Percentiles rank a stretch among this genome's conserved stretches.
phyloP scores from a whole-genome alignment of 37 sponge, comb jelly and placozoan species.

The Beroe forskalii region DNA sequence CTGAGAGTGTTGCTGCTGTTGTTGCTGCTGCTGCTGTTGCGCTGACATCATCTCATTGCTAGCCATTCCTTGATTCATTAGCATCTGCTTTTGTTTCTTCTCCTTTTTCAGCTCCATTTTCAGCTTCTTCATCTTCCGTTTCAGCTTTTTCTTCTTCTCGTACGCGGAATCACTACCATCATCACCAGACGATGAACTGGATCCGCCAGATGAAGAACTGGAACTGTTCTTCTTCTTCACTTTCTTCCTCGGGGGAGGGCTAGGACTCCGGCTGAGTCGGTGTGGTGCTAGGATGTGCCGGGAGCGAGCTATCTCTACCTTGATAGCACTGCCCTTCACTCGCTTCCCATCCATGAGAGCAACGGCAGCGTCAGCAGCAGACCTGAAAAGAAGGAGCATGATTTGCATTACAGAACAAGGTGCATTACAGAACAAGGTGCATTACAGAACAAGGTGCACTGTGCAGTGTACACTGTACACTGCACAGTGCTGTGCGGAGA shows the following conservation, averaged over 20 bases:
- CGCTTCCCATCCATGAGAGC: slow-evolving; percentile 18
- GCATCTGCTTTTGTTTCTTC: background rate
- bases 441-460: no score
- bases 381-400: slow-evolving; percentile 9
- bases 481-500: no score
- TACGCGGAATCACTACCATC: slow-evolving; percentile 13
- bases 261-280: slow-evolving; percentile 19
- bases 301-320: slow-evolving; percentile 28
- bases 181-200: background rate
- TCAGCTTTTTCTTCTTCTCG: slow-evolving; percentile 21
- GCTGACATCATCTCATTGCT: background rate
- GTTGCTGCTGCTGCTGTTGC: background rate
- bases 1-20: background rate
- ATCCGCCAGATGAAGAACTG: background rate
- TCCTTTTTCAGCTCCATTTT: slow-evolving; percentile 57
- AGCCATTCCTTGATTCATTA: background rate
- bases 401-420: no score
- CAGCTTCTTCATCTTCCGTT: slow-evolving; percentile 53
- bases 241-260: slow-evolving; percentile 9
- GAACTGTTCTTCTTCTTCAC: background rate
- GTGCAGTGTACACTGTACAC: no score
- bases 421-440: no score
- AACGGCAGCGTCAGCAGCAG: slow-evolving; percentile 46
- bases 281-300: background rate
- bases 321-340: slow-evolving; percentile 26